A percentile compares a stretch with the other conserved stretches of the same genome.
Conservation (phyloP, 2,888 invertebrate genomes). For the Acanthosoma haemorrhoidale region DNA sequence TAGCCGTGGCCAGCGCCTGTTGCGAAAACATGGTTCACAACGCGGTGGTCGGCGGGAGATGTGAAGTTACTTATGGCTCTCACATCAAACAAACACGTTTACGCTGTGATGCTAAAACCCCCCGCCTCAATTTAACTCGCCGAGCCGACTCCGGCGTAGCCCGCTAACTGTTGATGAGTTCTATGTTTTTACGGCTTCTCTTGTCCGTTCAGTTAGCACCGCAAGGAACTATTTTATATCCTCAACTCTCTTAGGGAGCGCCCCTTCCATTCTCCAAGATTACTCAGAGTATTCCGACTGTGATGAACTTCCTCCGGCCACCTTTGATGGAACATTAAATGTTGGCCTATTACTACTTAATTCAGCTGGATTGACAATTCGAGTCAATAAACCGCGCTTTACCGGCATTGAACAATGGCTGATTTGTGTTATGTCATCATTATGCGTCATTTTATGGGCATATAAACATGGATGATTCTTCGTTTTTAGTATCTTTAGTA, state of each 20-base stretch:
- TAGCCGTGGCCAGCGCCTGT: too few relatives aligned
- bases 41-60: too few relatives aligned
- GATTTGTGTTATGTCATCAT: not conserved
- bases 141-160: not conserved
- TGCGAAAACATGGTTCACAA: too few relatives aligned
- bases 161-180: not conserved
- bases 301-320: not conserved
- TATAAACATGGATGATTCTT: too few relatives aligned
- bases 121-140: too few relatives aligned
- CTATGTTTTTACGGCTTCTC: not conserved
- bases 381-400: too few relatives aligned
- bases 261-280: not conserved
- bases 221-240: not conserved
- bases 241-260: not conserved
- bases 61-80: too few relatives aligned
- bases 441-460: not conserved
- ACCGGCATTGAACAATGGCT: not conserved
- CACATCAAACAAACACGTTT: too few relatives aligned
- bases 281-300: not conserved
- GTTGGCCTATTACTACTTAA: not conserved
- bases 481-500: too few relatives aligned
- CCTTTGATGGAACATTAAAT: not conserved
- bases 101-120: too few relatives aligned
- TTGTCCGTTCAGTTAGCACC: not conserved
- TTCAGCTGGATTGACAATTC: too few relatives aligned